These are phyloP conservation scores for Anas flavirostris DNA, from an alignment of 2,797 vertebrate genomes.

Conservation along the genomic window DNA sequence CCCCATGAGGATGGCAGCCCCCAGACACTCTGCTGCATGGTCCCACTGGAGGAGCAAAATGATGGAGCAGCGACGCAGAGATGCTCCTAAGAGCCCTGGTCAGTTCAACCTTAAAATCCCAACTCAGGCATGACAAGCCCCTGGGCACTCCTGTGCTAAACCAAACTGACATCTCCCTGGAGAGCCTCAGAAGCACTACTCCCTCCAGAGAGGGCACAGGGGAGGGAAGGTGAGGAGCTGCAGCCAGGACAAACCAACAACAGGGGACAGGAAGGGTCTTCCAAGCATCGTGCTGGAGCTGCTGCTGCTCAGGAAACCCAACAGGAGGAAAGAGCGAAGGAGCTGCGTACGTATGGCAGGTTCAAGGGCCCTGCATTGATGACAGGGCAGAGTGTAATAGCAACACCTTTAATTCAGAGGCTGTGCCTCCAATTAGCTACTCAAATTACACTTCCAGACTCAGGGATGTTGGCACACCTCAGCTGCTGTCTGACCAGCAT, in stretches of 20 bases:
- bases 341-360: background rate
- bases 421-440: background rate
- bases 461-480: background rate
- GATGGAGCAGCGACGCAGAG: background rate
- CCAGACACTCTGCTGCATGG: background rate
- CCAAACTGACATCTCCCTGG: background rate
- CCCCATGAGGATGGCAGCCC: background rate
- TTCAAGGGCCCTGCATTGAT: background rate
- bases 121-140: background rate
- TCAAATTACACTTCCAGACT: background rate
- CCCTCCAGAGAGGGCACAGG: rapidly evolving
- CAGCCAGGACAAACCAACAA: background rate
- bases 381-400: background rate
- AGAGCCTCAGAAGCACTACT: background rate
- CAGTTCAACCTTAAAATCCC: background rate
- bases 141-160: background rate
- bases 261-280: background rate
- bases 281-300: background rate
- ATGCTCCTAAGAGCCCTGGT: rapidly evolving
- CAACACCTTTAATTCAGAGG: background rate
- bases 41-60: background rate
- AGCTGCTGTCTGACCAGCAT: background rate
- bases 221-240: background rate
- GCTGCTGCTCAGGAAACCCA: background rate
- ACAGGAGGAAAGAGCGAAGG: background rate